Base-by-base conservation (phyloP, 2,113 vertebrate genomes). In the Leptobrachium ailaonicum region DNA sequence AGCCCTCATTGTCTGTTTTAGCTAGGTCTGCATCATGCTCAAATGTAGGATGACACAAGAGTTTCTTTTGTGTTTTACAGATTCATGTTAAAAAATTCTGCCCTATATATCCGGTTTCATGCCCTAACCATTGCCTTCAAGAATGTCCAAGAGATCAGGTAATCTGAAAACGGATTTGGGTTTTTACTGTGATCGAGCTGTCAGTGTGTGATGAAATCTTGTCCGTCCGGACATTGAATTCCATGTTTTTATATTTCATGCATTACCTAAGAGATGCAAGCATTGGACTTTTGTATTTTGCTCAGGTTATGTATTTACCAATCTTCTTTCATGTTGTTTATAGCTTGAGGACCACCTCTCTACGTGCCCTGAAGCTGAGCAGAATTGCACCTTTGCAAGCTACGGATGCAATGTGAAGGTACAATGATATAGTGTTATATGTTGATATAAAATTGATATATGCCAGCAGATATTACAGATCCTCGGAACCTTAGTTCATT, bases 341-440 rank as follows among this genome's bases (percentile, higher is more conserved):
- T 82, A 96, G 95, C 83, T 95, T 47, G 89, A 88, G 13, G 87
- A 90, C 8, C 95, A 96, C 82, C 83, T 89, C 0, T 56, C 82
- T 0, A 86, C 92, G 84, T 96, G 95, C 82, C 92, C 93, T 0
- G 94, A 95, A 77, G 87, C 90, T 4, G 90, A 95, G 78, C 91
- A 91, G 68, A 92, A 95, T 83, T 96, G 95, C 83, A 89, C 91
- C 0, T 96, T 94, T 47, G 92, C 91, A 82, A 91, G 88, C 82
- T 95, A 95, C 0, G 95, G 95, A 87, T 96, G 95, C 76, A 78
- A 83, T 63, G 80, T 90, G 50, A 94, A 92, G 94, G 95, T 96
- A 90, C 82, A 32, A 32, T 32, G 20, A 32, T 32, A 32, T 32
- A 32, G 20, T 32, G 20, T 32, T 32, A 32, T 32, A 32, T 32